Conservation (phyloP, 2,888 invertebrate species). For the Cotesia congregata region DNA sequence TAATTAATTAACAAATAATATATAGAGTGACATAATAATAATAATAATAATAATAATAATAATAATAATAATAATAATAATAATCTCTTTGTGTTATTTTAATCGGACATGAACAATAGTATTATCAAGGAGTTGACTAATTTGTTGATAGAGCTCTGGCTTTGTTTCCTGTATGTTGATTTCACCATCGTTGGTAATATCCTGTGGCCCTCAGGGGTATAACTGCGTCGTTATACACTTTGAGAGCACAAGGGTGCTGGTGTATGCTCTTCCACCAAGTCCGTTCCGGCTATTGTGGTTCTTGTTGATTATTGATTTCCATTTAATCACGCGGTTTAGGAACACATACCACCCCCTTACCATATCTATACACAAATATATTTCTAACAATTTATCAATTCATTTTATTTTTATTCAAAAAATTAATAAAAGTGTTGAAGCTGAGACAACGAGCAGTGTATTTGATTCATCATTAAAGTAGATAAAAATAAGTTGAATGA, state of each 20-base stretch:
- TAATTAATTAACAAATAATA: not conserved
- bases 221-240: constrained; percentile 42
- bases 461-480: too few species aligned
- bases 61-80: not conserved
- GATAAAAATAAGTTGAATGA: not conserved
- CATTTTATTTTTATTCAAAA: too few species aligned
- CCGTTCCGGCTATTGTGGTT: constrained; percentile 28
- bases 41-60: not conserved
- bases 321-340: constrained; percentile 28
- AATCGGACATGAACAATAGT: constrained; percentile 17
- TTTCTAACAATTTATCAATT: too few species aligned
- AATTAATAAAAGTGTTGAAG: too few species aligned
- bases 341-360: not conserved
- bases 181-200: constrained; percentile 59
- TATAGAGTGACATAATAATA: not conserved
- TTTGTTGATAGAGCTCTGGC: constrained; percentile 31
- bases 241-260: constrained; percentile 1
- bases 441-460: too few species aligned
- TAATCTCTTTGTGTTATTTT: not conserved
- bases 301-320: constrained; percentile 31
- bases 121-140: constrained; percentile 28
- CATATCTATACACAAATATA: not conserved
- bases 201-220: constrained; percentile 53
- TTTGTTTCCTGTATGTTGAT: constrained; percentile 47
- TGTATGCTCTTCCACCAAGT: not conserved